These are phyloP conservation scores for Nudaria mundana DNA, from an alignment of 2,888 invertebrate species.

Conservation along the genomic window DNA sequence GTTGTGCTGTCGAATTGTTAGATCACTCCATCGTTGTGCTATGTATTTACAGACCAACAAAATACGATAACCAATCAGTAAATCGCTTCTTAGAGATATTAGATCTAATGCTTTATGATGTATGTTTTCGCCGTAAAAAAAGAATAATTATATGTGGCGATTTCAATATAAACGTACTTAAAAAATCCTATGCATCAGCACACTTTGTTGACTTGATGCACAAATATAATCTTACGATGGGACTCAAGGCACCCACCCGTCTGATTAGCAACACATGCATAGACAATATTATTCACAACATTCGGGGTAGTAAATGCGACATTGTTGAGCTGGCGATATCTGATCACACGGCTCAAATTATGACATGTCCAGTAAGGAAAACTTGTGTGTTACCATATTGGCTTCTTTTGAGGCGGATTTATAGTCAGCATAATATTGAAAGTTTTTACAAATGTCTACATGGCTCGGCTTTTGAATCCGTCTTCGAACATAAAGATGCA, in stretches of 20 bases:
- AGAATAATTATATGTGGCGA: neutral
- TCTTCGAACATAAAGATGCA: neutral
- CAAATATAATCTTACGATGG: neutral
- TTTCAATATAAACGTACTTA: neutral
- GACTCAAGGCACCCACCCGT: neutral
- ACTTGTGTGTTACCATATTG: neutral
- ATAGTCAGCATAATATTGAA: neutral
- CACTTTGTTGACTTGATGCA: neutral
- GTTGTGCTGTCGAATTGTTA: neutral
- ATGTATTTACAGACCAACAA: no score
- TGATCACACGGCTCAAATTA: neutral
- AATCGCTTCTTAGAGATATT: neutral
- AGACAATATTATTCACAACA: neutral
- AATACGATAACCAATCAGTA: neutral
- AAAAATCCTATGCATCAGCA: neutral
- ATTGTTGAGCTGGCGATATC: neutral
- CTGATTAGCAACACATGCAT: neutral
- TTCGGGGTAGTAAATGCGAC: neutral
- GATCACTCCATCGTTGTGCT: neutral
- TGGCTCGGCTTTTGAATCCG: neutral
- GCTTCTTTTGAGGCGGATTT: constrained; percentile 3
- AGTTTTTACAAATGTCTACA: constrained; percentile 1
- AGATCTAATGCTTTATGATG: neutral
- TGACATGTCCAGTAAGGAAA: neutral
- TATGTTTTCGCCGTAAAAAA: neutral